Evolutionary conservation across 2,888 invertebrate species (phyloP).

Genomic region (Rhimphoctona megacephalus): DNA sequence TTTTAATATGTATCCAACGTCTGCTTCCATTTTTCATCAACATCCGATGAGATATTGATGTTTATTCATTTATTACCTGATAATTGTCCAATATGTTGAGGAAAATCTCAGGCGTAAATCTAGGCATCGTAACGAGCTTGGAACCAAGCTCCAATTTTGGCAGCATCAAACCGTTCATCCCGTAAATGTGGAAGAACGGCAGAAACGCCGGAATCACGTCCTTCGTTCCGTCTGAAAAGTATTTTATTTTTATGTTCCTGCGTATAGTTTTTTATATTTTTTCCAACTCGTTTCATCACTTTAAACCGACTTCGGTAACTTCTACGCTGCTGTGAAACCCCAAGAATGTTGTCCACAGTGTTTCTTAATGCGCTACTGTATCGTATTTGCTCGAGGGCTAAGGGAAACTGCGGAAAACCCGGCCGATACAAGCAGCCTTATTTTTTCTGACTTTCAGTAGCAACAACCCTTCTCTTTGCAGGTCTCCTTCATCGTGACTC

Average conservation of each 20-base stretch:
- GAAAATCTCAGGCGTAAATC: slow-evolving; percentile 86
- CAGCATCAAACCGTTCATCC: slow-evolving; percentile 85
- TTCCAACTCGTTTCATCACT: no score
- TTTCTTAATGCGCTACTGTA: no score
- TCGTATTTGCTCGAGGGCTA: no score
- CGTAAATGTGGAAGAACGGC: slow-evolving; percentile 87
- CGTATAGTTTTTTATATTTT: no score
- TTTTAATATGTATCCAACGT: background rate
- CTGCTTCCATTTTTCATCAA: background rate
- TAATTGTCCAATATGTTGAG: slow-evolving; percentile 82
- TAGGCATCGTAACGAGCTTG: slow-evolving; percentile 85
- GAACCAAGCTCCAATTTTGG: slow-evolving; percentile 83
- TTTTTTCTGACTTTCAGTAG: no score
- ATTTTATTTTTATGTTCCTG: background rate
- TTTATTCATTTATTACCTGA: slow-evolving; percentile 76
- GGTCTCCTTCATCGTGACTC: no score
- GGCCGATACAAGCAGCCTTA: no score
- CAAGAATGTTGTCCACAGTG: no score
- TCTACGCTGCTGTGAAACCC: no score
- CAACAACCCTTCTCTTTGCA: no score
- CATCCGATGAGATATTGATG: background rate
- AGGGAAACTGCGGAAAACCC: no score
- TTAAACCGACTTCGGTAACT: no score
- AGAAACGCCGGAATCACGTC: slow-evolving; percentile 83
- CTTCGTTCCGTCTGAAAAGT: slow-evolving; percentile 78